Conservation (phyloP, 2,888 invertebrate species). For the Pheosia gnoma region DNA sequence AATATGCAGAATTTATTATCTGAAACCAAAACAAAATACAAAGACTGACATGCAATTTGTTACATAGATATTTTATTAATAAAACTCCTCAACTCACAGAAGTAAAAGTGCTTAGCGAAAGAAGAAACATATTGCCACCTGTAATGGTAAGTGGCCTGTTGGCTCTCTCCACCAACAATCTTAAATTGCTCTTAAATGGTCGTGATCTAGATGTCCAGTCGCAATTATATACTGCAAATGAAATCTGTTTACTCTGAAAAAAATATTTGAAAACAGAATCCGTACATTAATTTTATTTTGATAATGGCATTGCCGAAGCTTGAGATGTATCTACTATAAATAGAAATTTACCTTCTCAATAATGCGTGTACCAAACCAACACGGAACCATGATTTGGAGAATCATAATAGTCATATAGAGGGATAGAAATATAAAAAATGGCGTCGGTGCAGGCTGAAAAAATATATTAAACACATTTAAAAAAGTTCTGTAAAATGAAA, state of each 20-base stretch:
- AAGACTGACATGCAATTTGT: background rate
- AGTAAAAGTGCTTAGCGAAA: conserved; percentile 66
- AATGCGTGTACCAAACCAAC: conserved; percentile 66
- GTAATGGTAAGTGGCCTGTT: conserved; percentile 59
- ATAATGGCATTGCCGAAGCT: background rate
- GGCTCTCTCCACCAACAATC: conserved; percentile 62
- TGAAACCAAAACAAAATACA: conserved; percentile 46
- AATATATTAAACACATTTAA: background rate
- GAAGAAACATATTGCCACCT: conserved; percentile 66
- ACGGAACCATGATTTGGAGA: conserved; percentile 61
- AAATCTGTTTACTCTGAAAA: conserved; percentile 59
- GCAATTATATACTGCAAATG: conserved; percentile 58
- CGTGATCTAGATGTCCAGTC: conserved; percentile 62
- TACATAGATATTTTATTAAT: background rate
- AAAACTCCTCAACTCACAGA: conserved; percentile 50
- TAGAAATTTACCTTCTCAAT: conserved; percentile 53
- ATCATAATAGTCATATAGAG: conserved; percentile 60
- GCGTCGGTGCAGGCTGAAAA: conserved; percentile 54
- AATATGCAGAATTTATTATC: conserved; percentile 72
- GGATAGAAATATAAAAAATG: conserved; percentile 61
- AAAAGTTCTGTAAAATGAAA: background rate
- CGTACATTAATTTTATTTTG: background rate
- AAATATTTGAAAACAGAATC: conserved; percentile 7
- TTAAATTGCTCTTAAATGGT: conserved; percentile 62
- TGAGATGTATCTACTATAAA: too few relatives aligned